These are phyloP conservation scores for Morone saxatilis DNA, from an alignment of 2,113 vertebrate species.

Conservation along the genomic window DNA sequence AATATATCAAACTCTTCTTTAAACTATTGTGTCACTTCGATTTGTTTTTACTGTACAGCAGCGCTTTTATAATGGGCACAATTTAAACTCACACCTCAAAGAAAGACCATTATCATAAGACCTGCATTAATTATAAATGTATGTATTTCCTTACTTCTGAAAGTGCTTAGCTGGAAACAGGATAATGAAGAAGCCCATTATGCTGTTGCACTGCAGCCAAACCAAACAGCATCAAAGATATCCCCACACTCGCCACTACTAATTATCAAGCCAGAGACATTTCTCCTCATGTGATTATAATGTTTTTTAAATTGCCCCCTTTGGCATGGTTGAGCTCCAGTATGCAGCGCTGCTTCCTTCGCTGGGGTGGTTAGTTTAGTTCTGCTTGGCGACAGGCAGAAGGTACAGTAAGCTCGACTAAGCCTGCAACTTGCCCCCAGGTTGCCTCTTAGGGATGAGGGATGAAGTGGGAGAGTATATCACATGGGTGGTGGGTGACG, in stretches of 20 bases:
- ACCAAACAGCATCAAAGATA: conserved; percentile 57
- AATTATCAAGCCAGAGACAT: conserved; percentile 68
- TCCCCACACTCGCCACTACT: conserved; percentile 36
- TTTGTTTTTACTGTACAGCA: neutral
- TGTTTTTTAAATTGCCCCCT: conserved; percentile 69
- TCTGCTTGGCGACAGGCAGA: conserved; percentile 45
- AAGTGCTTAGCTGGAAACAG: conserved; percentile 30
- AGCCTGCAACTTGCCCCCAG: conserved; percentile 58
- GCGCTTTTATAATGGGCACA: neutral
- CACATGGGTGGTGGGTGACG: conserved; percentile 2
- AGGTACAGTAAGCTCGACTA: conserved; percentile 60
- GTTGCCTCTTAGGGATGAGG: conserved; percentile 49
- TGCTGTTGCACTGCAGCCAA: conserved; percentile 46
- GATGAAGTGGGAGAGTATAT: conserved; percentile 21
- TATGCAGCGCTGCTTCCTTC: conserved; percentile 39
- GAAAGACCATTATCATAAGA: conserved; percentile 14
- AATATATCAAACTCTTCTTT: neutral
- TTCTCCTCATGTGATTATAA: conserved; percentile 71
- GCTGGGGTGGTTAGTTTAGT: conserved; percentile 36
- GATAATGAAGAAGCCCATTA: conserved; percentile 46
- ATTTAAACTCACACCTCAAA: neutral
- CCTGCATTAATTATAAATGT: conserved; percentile 29
- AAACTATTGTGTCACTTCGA: neutral
- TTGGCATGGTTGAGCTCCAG: conserved; percentile 49
- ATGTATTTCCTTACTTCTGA: neutral